These are phyloP conservation scores for Cynopterus brachyotis DNA, from an alignment of 2,113 vertebrate genomes.

Conservation along the genomic window DNA sequence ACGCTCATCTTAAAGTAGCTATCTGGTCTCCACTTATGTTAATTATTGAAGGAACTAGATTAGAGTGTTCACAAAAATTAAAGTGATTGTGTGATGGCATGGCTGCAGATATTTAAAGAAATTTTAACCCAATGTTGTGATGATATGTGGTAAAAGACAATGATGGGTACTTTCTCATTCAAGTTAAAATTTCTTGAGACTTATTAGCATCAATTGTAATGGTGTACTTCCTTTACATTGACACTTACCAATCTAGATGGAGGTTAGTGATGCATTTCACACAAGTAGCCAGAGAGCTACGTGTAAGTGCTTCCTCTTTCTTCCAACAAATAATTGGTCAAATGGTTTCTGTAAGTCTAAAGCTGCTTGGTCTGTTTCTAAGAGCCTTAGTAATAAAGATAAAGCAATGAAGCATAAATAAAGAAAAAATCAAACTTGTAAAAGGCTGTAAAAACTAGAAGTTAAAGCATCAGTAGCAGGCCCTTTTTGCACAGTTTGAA, in stretches of 20 bases:
- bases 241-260: neutral
- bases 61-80: neutral
- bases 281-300: neutral
- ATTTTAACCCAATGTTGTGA: neutral
- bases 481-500: neutral
- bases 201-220: neutral
- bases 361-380: neutral
- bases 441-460: conserved; percentile 22
- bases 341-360: neutral
- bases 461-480: conserved; percentile 39
- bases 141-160: neutral
- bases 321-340: neutral
- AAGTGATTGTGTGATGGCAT: neutral
- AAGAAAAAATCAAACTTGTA: neutral
- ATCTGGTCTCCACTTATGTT: neutral
- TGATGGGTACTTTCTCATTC: neutral
- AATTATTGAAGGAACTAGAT: neutral
- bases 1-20: neutral
- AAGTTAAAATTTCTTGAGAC: neutral
- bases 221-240: neutral
- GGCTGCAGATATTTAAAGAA: neutral
- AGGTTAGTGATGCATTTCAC: conserved; percentile 16
- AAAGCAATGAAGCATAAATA: conserved; percentile 12
- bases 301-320: neutral
- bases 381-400: conserved; percentile 28